Conservation (phyloP, 2,888 invertebrate species). For the Bedellia somnulentella region DNA sequence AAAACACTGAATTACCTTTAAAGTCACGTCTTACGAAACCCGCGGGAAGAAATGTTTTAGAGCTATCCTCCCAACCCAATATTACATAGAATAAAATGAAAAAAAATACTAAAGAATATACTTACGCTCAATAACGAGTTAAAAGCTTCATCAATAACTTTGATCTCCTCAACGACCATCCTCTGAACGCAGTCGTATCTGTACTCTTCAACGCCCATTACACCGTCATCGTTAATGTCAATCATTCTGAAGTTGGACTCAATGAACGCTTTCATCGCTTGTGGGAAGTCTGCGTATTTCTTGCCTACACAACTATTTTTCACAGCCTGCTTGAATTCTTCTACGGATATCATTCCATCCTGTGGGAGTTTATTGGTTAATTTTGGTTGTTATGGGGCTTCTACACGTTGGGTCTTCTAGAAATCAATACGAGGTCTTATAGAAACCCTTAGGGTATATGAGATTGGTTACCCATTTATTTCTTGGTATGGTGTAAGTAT, state of each 20-base stretch:
- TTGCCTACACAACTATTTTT: constrained; percentile 79
- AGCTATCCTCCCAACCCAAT: too few species aligned
- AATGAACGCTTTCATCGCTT: constrained; percentile 85
- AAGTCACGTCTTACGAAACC: too few species aligned
- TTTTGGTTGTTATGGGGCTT: too few species aligned
- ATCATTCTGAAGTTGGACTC: constrained; percentile 82
- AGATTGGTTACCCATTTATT: too few species aligned
- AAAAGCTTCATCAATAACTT: constrained; percentile 76
- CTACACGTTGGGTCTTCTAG: too few species aligned
- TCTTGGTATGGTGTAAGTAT: too few species aligned
- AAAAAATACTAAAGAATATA: constrained; percentile 16
- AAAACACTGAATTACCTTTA: too few species aligned
- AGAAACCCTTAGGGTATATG: too few species aligned
- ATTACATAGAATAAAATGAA: too few species aligned
- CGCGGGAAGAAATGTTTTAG: too few species aligned
- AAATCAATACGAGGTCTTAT: too few species aligned
- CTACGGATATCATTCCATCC: constrained; percentile 81
- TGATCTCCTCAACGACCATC: constrained; percentile 76
- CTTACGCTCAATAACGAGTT: constrained; percentile 75
- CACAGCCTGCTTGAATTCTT: constrained; percentile 80
- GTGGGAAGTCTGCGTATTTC: constrained; percentile 77
- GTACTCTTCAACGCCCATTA: constrained; percentile 78
- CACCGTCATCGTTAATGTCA: constrained; percentile 78
- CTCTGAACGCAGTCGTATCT: constrained; percentile 81
- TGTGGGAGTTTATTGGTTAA: constrained; percentile 43